Percentiles rank a stretch among this genome's conserved stretches.
Conservation (phyloP, 2,797 vertebrate genomes). For the Sebastes elongatus region DNA sequence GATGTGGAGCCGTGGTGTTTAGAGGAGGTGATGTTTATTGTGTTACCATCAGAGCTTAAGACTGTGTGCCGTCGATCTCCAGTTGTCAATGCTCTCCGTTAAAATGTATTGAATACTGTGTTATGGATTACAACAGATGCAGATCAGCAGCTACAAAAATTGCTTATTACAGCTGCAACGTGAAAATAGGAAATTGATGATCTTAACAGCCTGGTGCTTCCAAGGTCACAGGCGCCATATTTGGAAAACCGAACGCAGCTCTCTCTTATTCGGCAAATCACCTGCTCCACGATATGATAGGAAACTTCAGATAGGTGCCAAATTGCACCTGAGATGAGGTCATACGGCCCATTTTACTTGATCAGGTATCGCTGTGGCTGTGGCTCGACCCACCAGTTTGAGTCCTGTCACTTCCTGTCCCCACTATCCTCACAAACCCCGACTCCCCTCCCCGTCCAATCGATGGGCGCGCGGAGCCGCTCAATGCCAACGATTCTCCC, state of each 20-base stretch:
- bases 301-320: neutral
- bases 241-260: neutral
- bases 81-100: conserved; percentile 21
- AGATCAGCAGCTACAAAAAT: conserved; percentile 20
- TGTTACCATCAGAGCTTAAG: conserved; percentile 20
- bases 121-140: conserved; percentile 15
- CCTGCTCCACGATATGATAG: neutral
- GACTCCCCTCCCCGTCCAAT: conserved; percentile 83
- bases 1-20: conserved; percentile 19
- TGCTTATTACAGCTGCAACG: conserved; percentile 4
- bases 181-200: conserved; percentile 11
- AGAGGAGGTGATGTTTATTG: conserved; percentile 23
- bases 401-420: conserved; percentile 46
- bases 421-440: conserved; percentile 45
- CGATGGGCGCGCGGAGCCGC: conserved; percentile 90
- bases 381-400: conserved; percentile 16
- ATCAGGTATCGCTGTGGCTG: neutral
- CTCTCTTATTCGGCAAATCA: neutral
- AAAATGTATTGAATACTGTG: conserved; percentile 7
- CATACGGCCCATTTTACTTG: neutral
- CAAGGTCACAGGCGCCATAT: neutral
- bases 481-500: conserved; percentile 94
- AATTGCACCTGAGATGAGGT: neutral
- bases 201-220: neutral
- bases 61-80: neutral